phyloP scores from a whole-genome alignment of 2,888 invertebrate species.

The Deroplatys truncata region DNA sequence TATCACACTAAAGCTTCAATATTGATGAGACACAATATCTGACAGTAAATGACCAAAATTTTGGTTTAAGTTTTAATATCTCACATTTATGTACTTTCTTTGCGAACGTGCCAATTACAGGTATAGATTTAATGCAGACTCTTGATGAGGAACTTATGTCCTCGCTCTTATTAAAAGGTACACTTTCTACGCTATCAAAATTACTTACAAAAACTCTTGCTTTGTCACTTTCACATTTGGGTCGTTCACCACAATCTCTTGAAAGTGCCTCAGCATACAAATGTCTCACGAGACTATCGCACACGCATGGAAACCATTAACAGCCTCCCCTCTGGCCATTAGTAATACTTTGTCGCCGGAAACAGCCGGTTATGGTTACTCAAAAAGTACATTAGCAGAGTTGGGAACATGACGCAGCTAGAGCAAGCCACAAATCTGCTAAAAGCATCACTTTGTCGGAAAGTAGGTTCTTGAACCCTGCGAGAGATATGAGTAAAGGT shows the following conservation, averaged over 20 bases:
- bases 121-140: no score
- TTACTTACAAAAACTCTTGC: neutral
- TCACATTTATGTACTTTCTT: no score
- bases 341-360: neutral
- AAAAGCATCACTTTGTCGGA: neutral
- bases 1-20: no score
- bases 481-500: neutral
- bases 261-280: neutral
- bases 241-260: neutral
- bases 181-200: neutral
- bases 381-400: neutral
- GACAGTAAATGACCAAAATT: no score
- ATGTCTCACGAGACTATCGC: neutral
- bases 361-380: neutral
- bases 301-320: neutral
- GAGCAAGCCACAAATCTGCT: neutral
- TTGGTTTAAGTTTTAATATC: no score
- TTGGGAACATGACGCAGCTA: neutral
- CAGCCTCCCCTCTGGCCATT: neutral
- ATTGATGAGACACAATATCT: no score
- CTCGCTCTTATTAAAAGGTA: no score
- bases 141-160: no score
- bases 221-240: neutral
- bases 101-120: no score
- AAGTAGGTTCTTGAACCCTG: neutral